phyloP scores from a whole-genome alignment of 2,113 vertebrate genomes.

The Sinocyclocheilus maitianheensis region DNA sequence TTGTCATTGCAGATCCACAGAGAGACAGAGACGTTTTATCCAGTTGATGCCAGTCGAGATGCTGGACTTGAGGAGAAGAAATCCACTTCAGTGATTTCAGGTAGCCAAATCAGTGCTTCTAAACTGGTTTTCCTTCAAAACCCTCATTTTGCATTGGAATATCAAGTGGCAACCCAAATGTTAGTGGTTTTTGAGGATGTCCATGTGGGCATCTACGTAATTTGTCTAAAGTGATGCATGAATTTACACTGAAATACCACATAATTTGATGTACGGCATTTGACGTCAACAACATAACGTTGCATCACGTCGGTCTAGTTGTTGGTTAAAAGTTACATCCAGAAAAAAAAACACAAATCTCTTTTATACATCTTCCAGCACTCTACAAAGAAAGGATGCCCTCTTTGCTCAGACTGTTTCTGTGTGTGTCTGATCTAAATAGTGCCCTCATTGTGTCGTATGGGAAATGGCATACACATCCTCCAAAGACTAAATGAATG shows the following conservation, averaged over 20 bases:
- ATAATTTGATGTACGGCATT: not conserved
- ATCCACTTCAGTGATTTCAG: conserved; percentile 21
- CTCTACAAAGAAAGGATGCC: not conserved
- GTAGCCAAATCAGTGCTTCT: not conserved
- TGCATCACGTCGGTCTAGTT: not conserved
- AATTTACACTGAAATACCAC: not conserved
- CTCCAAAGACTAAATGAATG: conserved; percentile 33
- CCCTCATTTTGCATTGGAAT: not conserved
- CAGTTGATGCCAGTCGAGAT: conserved; percentile 51
- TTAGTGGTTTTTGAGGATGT: not conserved
- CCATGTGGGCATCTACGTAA: no score
- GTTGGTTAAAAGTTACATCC: not conserved
- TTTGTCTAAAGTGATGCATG: not conserved
- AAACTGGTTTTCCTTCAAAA: not conserved
- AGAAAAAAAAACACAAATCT: not conserved
- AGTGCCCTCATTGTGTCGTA: conserved; percentile 33
- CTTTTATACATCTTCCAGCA: conserved; percentile 20
- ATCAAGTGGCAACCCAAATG: not conserved
- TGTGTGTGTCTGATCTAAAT: conserved; percentile 25
- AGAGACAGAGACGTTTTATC: conserved; percentile 61
- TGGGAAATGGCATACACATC: conserved; percentile 25
- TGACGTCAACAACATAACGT: not conserved
- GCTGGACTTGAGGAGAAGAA: conserved; percentile 33
- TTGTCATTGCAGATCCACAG: conserved; percentile 66
- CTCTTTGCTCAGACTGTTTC: not conserved